A percentile compares a stretch with the other conserved stretches of the same genome.
Evolutionary conservation across 1,140 invertebrate genomes (phyloP).

Genomic region (Lucilia sericata): DNA sequence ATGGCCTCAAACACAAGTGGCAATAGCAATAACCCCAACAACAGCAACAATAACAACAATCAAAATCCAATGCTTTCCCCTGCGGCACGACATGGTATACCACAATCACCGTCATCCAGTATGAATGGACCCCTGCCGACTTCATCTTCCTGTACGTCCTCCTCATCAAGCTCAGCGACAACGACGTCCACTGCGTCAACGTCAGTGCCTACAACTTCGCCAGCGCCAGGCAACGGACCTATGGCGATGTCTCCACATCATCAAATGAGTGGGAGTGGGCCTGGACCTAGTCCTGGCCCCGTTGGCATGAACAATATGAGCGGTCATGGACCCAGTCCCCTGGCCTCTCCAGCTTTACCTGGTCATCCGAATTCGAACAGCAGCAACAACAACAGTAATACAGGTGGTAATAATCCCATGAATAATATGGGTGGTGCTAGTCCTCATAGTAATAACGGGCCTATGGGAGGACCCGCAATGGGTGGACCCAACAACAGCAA

Average conservation of each 20-base stretch:
- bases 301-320: constrained; percentile 45
- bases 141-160: constrained; percentile 46
- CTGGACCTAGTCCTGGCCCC: constrained; percentile 56
- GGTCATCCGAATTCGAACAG: constrained; percentile 18
- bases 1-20: constrained; percentile 47
- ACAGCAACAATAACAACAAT: constrained; percentile 56
- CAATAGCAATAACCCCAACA: constrained; percentile 57
- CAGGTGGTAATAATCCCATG: constrained; percentile 44
- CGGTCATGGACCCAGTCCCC: constrained; percentile 58
- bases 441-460: constrained; percentile 30
- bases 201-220: constrained; percentile 66
- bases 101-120: constrained; percentile 52
- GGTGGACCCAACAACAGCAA: constrained; percentile 69
- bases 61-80: constrained; percentile 63
- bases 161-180: constrained; percentile 48
- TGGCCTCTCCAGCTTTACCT: constrained; percentile 59
- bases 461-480: constrained; percentile 59
- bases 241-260: constrained; percentile 65
- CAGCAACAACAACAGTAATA: constrained; percentile 50
- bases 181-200: constrained; percentile 56
- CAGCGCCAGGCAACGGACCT: constrained; percentile 55
- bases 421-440: constrained; percentile 59
- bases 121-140: constrained; percentile 59
- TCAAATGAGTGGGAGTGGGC: constrained; percentile 56
- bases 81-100: constrained; percentile 58